Conservation (phyloP, 2,888 invertebrate genomes). For the Nomada lathburiana region DNA sequence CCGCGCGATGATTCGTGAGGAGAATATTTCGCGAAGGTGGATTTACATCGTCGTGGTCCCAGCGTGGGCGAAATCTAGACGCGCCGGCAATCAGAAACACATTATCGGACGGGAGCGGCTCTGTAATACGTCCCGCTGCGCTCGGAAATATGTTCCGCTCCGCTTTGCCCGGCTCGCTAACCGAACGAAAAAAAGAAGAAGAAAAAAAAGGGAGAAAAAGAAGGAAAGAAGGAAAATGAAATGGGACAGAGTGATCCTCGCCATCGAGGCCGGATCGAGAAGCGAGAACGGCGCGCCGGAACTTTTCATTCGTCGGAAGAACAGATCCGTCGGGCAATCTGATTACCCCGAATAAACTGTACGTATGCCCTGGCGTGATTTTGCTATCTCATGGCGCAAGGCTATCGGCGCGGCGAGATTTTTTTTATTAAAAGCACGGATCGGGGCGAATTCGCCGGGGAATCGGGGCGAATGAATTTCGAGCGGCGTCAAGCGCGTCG, state of each 20-base stretch:
- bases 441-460: neutral
- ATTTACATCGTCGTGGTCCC: constrained; percentile 55
- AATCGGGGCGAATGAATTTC: constrained; percentile 5
- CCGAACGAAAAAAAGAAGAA: constrained; percentile 25
- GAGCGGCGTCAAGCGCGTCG: neutral
- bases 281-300: neutral
- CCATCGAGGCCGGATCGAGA: constrained; percentile 19
- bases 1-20: constrained; percentile 4
- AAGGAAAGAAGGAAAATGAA: constrained; percentile 35
- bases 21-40: constrained; percentile 64
- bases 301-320: neutral
- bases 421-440: constrained; percentile 5
- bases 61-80: constrained; percentile 71
- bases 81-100: constrained; percentile 82
- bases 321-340: neutral
- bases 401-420: neutral
- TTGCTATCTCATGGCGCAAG: neutral
- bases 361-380: no score
- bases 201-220: neutral
- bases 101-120: constrained; percentile 80
- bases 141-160: constrained; percentile 73
- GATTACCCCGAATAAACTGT: neutral
- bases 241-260: constrained; percentile 52
- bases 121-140: constrained; percentile 80
- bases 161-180: constrained; percentile 58